Evolutionary conservation across 2,888 invertebrate genomes (phyloP), one percentile per base, ranked within the genome.

Genomic region (Teleiodes luculella): DNA sequence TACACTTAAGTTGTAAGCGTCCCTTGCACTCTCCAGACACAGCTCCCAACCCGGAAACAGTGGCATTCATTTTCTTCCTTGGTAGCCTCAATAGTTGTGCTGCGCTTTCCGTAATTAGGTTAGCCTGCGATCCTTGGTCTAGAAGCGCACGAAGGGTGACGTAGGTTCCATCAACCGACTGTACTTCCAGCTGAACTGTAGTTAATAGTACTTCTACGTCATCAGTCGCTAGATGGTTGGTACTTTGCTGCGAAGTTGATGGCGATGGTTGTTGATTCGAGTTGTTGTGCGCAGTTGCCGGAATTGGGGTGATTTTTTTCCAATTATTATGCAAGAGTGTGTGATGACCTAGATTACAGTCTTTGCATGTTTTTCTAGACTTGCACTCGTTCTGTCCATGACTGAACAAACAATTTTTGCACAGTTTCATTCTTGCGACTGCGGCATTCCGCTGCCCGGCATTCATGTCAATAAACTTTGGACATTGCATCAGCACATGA

Each of bases 351-450:
- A 35, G 11, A 33, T 60, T 54, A 47, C 64, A 64, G 35, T 57
- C 56, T 45, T 48, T 48, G 35, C 48, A 48, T 18, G 16, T 35
- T 35, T 48, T 48, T 2, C 2, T 33, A 2, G 48, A 48, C 3
- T 11, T 20, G 20, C 48, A 48, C 11, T 35, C 3, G 11, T 2
- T 13, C 11, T 48, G 1, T 37, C 49, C 54, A 37, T 62, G 61
- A n/a, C 45, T 49, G 33, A 51, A 61, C 3, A 61, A 18, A 43
- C 64, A 64, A 41, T 62, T 62, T 55, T 43, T 47, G 55, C 61
- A 64, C 4, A 62, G 18, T 31, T 52, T 14, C 5, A 58, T 18
- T 57, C 60, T 59, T 6, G 52, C 31, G 46, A 59, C 55, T 3
- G 46, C 30, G 24, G 18, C 53, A 18, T 48, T 48, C 3, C 35